Evolutionary conservation across 2,888 invertebrate genomes (phyloP), one percentile per base, ranked within the genome.

Genomic region (Strigamia crassipes): DNA sequence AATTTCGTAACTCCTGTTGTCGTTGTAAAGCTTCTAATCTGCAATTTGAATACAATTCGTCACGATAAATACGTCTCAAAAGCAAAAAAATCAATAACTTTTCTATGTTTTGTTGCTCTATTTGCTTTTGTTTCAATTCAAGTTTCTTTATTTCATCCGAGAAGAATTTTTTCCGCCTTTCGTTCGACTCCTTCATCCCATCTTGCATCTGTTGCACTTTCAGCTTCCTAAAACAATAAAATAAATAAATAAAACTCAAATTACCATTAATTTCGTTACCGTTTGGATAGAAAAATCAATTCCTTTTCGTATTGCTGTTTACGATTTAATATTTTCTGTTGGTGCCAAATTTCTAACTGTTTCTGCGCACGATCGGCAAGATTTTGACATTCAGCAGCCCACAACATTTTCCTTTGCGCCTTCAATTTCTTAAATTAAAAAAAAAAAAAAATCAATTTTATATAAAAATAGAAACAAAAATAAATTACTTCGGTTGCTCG

Each of bases 61-160:
- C 6, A 12, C 3, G 8, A 73, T 18, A 13, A 27, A 78, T 78
- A 15, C 61, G 5, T 10, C n/a, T 5, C 13, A 56, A 18, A 77
- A 18, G 21, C 4, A 78, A 78, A 13, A 13, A 78, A 21, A 78
- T n/a, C 1, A 78, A 18, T 41, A 18, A 73, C 34, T 38, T 82
- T 82, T 81, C 46, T 15, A 77, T 18, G 15, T 51, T 78, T 82
- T 83, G 81, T 41, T 81, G 79, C n/a, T 81, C 46, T 15, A 83
- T 66, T 80, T 81, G 66, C n/a, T 82, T 83, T 21, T 83, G 83
- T 81, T 81, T 83, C 21, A 78, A 23, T 82, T 83, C 83, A 21
- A 82, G 78, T 83, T 83, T 83, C 51, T 79, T 83, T 8, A 83
- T 77, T 56, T 81, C 46, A 34, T 46, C 31, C 15, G 82, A 51